Evolutionary conservation across 2,113 vertebrate species (phyloP), one percentile per base, ranked within the genome.

Genomic region (Brevimyrus niger): DNA sequence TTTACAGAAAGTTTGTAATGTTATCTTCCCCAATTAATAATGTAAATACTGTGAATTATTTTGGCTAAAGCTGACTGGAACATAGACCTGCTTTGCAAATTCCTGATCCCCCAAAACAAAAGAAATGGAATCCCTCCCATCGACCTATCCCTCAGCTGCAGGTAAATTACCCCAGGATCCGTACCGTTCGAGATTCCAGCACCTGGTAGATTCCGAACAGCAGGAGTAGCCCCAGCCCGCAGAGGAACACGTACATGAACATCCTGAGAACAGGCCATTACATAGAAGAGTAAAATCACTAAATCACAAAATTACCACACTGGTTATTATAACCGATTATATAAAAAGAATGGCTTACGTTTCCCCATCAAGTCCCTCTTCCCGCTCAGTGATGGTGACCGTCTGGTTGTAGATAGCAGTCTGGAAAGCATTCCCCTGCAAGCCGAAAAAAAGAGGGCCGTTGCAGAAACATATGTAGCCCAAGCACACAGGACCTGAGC

Each of bases 371-470:
- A 96, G 91, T 42, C 96, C 96, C 46, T 96, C 96, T 19, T 96
- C 96, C 85, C 44, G 87, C 89, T 96, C 96, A 5, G 15, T 94
- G 93, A 96, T 95, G 89, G 92, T 96, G 91, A 96, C 94, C 0
- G 96, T 96, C 93, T 96, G 95, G 93, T 96, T 96, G 91, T 95
- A 96, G 87, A 96, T 91, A 23, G 96, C 94, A 0, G 93, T 95
- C 91, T 96, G 96, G 91, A 94, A 96, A n/a, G 46, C 31, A 5
- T 83, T 92, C 19, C 95, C 95, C 96, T 96, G 87, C 35, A 83
- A 21, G 53, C 80, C 65, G 73, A 88, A 48, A 50, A 48, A 50
- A 46, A 88, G 9, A 23, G 1, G 35, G 17, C 8, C 27, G 9
- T 31, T 84, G 21, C 46, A 50, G 10, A 53, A 55, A 51, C 27